Evolutionary conservation across 2,113 vertebrate genomes (phyloP).

Genomic region (Orthochromis malagaraziensis): DNA sequence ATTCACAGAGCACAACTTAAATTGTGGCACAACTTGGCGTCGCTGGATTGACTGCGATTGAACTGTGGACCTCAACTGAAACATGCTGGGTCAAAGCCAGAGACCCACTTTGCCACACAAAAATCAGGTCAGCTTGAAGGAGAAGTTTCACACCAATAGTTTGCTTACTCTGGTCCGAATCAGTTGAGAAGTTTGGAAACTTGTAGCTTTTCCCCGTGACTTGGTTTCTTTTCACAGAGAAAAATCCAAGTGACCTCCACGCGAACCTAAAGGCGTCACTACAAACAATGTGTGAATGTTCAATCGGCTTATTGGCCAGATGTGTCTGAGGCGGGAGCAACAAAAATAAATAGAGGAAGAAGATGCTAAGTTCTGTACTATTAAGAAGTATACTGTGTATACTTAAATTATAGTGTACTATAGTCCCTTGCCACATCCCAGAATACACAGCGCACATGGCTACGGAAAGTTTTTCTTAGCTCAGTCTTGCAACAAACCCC

Average conservation of each 20-base stretch:
- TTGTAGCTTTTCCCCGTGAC: neutral
- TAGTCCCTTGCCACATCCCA: neutral
- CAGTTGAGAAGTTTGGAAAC: neutral
- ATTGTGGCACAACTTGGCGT: neutral
- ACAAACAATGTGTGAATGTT: neutral
- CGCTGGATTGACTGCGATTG: neutral
- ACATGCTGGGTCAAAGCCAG: neutral
- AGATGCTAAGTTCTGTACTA: neutral
- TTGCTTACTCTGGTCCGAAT: neutral
- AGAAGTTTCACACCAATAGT: neutral
- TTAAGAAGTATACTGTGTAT: neutral
- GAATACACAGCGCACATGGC: rapidly evolving
- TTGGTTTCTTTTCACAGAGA: neutral
- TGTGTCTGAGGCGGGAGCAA: neutral
- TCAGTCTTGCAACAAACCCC: neutral
- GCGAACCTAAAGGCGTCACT: neutral
- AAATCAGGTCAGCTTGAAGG: neutral
- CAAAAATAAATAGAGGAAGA: neutral
- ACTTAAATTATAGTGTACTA: neutral
- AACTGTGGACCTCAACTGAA: neutral
- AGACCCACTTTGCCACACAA: neutral
- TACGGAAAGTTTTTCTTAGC: neutral
- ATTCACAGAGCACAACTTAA: neutral
- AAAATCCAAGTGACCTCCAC: neutral
- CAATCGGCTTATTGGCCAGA: neutral